Percentiles rank a stretch among this genome's conserved stretches.
Conservation (phyloP, 2,797 vertebrate genomes). For the Platyrinchus mystaceus region DNA sequence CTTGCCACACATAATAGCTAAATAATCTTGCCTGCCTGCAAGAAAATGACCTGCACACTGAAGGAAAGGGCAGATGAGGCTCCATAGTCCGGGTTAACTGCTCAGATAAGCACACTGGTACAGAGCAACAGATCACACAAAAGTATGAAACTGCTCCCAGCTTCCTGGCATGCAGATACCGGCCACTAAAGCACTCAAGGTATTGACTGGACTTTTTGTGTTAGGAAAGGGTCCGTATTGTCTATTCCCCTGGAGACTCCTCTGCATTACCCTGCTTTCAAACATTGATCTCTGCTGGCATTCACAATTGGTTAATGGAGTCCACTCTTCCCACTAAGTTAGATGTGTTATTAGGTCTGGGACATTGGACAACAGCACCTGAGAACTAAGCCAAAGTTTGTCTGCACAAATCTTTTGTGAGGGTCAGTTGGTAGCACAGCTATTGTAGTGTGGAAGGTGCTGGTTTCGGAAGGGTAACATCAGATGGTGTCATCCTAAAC, state of each 20-base stretch:
- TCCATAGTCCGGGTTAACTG: not conserved
- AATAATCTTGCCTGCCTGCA: slow-evolving; percentile 63
- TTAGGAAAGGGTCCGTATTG: not conserved
- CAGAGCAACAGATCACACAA: not conserved
- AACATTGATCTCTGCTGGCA: not conserved
- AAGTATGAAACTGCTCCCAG: not conserved
- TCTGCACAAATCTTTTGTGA: not conserved
- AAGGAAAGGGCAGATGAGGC: slow-evolving; percentile 41
- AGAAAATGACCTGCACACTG: slow-evolving; percentile 29
- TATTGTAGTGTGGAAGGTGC: not conserved
- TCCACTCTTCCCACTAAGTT: not conserved
- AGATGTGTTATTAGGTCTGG: not conserved
- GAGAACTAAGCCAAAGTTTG: not conserved
- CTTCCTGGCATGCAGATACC: not conserved
- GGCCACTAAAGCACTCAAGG: not conserved
- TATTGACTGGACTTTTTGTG: not conserved
- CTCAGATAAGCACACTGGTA: not conserved
- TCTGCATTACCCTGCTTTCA: not conserved
- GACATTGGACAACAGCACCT: not conserved
- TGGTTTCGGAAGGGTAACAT: not conserved
- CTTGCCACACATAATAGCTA: slow-evolving; percentile 58
- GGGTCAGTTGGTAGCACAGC: not conserved
- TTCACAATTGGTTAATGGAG: not conserved
- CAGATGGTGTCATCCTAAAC: not conserved
- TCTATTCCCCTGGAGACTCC: not conserved